Conservation (phyloP, 2,888 invertebrate genomes). For the Acanthacorydalis orientalis region DNA sequence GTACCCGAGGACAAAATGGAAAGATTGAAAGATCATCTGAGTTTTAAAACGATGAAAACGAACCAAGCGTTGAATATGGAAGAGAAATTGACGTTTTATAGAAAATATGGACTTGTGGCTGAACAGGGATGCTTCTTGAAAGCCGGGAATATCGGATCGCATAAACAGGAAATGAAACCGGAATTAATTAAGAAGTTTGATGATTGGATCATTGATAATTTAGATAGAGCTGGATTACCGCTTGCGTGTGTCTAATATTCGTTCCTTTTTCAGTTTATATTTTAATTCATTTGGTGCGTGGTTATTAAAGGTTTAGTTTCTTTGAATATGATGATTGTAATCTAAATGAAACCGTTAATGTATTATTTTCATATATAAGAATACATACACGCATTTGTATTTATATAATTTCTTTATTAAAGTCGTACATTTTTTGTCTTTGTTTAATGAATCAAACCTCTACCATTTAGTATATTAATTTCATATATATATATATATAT, state of each 20-base stretch:
- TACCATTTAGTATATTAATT: too few relatives aligned
- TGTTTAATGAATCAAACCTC: too few relatives aligned
- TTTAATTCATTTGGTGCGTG: conserved; percentile 20
- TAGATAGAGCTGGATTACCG: conserved; percentile 12
- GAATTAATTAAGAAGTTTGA: conserved; percentile 51
- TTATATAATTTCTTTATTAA: too few relatives aligned
- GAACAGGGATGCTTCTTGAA: conserved; percentile 1
- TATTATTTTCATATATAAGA: too few relatives aligned
- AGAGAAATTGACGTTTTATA: conserved; percentile 15
- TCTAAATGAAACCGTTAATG: too few relatives aligned
- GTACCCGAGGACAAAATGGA: conserved; percentile 20
- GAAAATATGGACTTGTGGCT: conserved; percentile 20
- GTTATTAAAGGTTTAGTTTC: not conserved
- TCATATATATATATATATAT: too few relatives aligned
- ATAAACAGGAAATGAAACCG: conserved; percentile 38
- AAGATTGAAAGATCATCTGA: conserved; percentile 25
- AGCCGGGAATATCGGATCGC: conserved; percentile 13
- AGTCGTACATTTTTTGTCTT: too few relatives aligned
- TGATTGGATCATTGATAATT: conserved; percentile 41
- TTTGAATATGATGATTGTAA: too few relatives aligned
- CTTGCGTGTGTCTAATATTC: not conserved
- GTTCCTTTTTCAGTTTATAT: too few relatives aligned
- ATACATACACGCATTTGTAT: too few relatives aligned
- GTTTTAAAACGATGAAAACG: conserved; percentile 30
- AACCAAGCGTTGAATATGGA: conserved; percentile 29